Conservation (phyloP, 2,888 invertebrate genomes). For the Antheraea assamensis region DNA sequence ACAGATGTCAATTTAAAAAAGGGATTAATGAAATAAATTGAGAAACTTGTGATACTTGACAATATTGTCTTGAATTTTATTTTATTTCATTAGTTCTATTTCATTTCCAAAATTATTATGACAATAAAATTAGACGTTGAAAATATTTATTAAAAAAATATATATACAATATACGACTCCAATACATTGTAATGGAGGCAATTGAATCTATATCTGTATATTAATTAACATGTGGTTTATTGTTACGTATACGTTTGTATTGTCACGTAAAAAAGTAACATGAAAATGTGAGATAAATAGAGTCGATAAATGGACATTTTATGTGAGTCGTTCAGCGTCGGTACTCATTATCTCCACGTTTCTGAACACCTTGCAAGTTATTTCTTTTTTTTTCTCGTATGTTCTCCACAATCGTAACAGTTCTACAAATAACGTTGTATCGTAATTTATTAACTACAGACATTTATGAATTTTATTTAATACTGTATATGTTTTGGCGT, state of each 20-base stretch:
- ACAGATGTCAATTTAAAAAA: not conserved
- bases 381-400: slow-evolving; percentile 4
- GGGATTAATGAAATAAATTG: no score
- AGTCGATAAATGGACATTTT: slow-evolving; percentile 33
- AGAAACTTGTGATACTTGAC: no score
- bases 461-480: no score
- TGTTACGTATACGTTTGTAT: not conserved
- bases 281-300: slow-evolving; percentile 6
- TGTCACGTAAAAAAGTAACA: slow-evolving; percentile 4
- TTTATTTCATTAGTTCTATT: no score
- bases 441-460: not conserved
- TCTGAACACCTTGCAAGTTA: slow-evolving; percentile 17
- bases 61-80: no score
- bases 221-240: not conserved
- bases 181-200: not conserved
- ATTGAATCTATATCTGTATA: not conserved
- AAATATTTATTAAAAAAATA: no score
- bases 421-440: not conserved
- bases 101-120: no score
- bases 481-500: no score
- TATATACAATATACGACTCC: no score
- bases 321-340: slow-evolving; percentile 36
- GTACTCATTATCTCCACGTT: slow-evolving; percentile 39
- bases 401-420: not conserved
- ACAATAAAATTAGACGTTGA: no score